Percentiles rank a stretch among this genome's conserved stretches.
These are phyloP conservation scores for Drosophila paulistorum DNA, from an alignment of 1,140 invertebrate genomes.

Conservation along the genomic window DNA sequence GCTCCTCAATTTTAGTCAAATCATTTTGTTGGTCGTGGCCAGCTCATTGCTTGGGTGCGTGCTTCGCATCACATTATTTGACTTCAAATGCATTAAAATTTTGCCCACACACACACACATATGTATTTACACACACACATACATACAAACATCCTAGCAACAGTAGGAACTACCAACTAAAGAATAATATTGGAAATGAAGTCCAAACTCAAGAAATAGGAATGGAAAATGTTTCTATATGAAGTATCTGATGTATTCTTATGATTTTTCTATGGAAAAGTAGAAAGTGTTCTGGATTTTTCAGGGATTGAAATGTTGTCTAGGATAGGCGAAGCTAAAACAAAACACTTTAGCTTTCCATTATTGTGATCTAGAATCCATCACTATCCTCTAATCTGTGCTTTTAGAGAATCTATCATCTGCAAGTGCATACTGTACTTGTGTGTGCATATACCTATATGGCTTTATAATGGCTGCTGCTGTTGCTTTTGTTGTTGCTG, in stretches of 20 bases:
- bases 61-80: constrained; percentile 74
- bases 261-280: no score
- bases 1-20: constrained; percentile 53
- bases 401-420: background rate
- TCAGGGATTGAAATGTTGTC: no score
- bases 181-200: background rate
- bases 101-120: constrained; percentile 25
- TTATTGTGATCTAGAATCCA: no score
- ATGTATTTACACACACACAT: constrained; percentile 14
- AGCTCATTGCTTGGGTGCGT: constrained; percentile 63
- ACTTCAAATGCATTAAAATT: constrained; percentile 79
- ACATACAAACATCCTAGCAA: constrained; percentile 3
- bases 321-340: no score
- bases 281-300: no score
- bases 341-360: no score
- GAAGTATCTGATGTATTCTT: no score
- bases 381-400: no score
- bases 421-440: background rate
- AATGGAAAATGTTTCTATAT: no score
- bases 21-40: constrained; percentile 43
- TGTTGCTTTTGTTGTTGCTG: constrained; percentile 17
- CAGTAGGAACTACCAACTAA: constrained; percentile 18
- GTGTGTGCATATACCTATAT: constrained; percentile 44
- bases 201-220: no score
- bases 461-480: constrained; percentile 59